These are phyloP conservation scores for Melanotaenia pygmaea DNA, from an alignment of 2,797 vertebrate genomes.

Conservation along the genomic window DNA sequence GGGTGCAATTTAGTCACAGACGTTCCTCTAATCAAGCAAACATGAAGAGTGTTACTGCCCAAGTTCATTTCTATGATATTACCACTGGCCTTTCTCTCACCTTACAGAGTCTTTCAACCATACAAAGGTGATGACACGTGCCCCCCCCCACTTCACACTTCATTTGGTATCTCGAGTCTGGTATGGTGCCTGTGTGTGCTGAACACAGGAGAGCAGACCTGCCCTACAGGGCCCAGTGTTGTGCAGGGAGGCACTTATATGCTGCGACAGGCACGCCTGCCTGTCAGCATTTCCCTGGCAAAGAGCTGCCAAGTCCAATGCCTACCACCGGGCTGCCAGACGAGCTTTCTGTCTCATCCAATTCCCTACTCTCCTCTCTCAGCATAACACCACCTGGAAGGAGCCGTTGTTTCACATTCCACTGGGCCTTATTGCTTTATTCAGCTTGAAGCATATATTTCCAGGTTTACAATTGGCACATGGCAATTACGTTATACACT, in stretches of 20 bases:
- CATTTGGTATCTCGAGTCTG: slow-evolving; percentile 31
- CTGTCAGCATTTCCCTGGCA: slow-evolving; percentile 77
- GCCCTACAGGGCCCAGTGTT: slow-evolving; percentile 59
- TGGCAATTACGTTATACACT: slow-evolving; percentile 35
- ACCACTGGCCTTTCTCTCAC: slow-evolving; percentile 54
- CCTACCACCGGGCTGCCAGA: slow-evolving; percentile 74
- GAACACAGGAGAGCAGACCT: slow-evolving; percentile 50
- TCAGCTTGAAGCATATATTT: slow-evolving; percentile 60
- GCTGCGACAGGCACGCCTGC: slow-evolving; percentile 76
- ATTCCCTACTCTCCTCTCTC: slow-evolving; percentile 68
- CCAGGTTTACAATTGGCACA: slow-evolving; percentile 50
- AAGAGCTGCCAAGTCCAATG: slow-evolving; percentile 81
- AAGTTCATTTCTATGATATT: slow-evolving; percentile 13
- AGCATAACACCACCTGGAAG: slow-evolving; percentile 74
- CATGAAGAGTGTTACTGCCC: slow-evolving; percentile 2
- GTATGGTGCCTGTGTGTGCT: slow-evolving; percentile 21
- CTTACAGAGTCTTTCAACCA: slow-evolving; percentile 49
- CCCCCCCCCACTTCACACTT: slow-evolving; percentile 28
- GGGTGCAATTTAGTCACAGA: slow-evolving; percentile 24
- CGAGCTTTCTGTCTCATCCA: slow-evolving; percentile 77
- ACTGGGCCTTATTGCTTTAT: slow-evolving; percentile 63
- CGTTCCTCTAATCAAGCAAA: slow-evolving; percentile 21
- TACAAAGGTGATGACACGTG: slow-evolving; percentile 58
- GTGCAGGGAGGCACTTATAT: slow-evolving; percentile 71
- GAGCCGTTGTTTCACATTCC: slow-evolving; percentile 71